Evolutionary conservation across 2,888 invertebrate genomes (phyloP), one percentile per base, ranked within the genome.

Genomic region (Zygaena filipendulae): DNA sequence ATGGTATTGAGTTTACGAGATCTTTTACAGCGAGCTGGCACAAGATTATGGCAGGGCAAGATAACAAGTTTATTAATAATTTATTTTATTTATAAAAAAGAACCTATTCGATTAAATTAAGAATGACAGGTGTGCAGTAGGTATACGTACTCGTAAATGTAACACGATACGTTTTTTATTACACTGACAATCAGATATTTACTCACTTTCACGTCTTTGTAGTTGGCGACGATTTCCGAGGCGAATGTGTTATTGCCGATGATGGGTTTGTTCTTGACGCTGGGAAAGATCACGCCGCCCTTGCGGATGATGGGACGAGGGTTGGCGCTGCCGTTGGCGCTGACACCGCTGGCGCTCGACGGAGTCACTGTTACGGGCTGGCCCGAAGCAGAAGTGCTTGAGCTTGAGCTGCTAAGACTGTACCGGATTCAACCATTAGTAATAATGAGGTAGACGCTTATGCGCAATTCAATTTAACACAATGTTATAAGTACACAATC

Each of bases 211-310:
- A 92, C 85, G 62, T 92, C 92, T 74, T 91, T 91, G 56, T 90
- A 84, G 68, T 83, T 86, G 43, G 87, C 83, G 43, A 89, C 81
- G 49, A 88, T 80, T 55, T 92, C 92, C 6, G 88, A 88, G 24
- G 90, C 84, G 62, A 92, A 91, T 25, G 91, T 91, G 41, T 89
- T 88, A 74, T 92, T 92, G 30, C 89, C 88, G 35, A 90, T 86
- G 40, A 90, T 87, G 11, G 94, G 93, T 49, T 94, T 94, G 66
- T 93, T 93, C 71, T 93, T 93, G 27, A 93, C 90, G 59, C 92
- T 92, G 6, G 94, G 94, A 71, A 94, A 94, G 61, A 94, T 93
- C 47, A 94, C 87, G 33, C 91, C 91, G 20, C 91, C 89, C 67
- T 91, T 92, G 39, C 91, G 83, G 33, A 56, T 63, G 40, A 59